Evolutionary conservation across 2,113 vertebrate genomes (phyloP), one percentile per base, ranked within the genome.

Genomic region (Ciconia maguari): DNA sequence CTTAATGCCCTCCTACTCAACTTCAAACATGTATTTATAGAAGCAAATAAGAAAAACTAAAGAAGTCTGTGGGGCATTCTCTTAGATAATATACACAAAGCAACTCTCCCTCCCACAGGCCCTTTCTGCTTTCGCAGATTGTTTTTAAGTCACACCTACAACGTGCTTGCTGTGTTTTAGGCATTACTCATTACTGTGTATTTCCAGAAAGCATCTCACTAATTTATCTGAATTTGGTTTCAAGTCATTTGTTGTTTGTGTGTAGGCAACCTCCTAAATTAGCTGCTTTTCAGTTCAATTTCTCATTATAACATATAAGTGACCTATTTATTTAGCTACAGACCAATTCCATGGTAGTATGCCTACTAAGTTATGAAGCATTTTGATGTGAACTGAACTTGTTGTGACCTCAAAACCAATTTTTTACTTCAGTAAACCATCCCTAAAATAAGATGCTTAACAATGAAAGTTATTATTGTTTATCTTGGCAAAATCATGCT

Each of bases 141-240:
- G 90, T 92, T 92, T 96, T 96, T 82, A 92, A 93, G 90, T 94
- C 83, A 94, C 89, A 92, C 89, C 94, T 94, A 94, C 82, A 79
- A 93, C 0, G 1, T 0, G 25, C 52, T 93, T 54, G 68, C 86
- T 81, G 30, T 48, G 70, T 77, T 96, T 85, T 95, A 85, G 96
- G 90, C 96, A 96, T 97, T 97, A 96, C 85, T 97, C 96, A 97
- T 85, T 54, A 79, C 88, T 72, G 83, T 96, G 94, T 95, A 87
- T 91, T 96, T 97, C 91, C 95, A 96, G 78, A 96, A 96, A 92
- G 79, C n/a, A 54, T 82, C 93, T 91, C 60, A 51, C 84, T 96
- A 92, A 81, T 95, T 98, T 97, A 96, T 97, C 64, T 96, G 95
- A 97, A 97, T 60, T 68, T 96, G 96, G 97, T 97, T 94, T 96